Base-by-base conservation (phyloP, 2,888 invertebrate genomes). In the Epirrita christyi region DNA sequence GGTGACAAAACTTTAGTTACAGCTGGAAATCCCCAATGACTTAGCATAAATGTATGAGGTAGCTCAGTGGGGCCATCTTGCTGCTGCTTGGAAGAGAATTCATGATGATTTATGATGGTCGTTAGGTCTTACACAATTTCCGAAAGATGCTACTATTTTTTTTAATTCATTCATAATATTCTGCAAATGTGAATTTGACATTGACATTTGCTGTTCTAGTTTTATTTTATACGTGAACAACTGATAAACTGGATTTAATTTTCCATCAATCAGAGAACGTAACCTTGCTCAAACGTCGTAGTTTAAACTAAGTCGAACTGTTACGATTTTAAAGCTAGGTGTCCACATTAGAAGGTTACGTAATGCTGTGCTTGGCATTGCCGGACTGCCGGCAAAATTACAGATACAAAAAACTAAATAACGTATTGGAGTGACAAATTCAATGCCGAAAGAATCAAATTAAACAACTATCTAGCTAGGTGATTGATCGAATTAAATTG, bases 241-340 rank as follows among this genome's bases (percentile, higher is more conserved):
- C 55, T 21, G 29, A 38, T 51, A 55, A 49, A 55, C 59, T 44
- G 50, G 59, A 55, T 51, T 44, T 59, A 41, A 46, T 41, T 50
- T 55, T 55, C 47, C 37, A 59, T 37, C 11, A 47, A 51, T 32
- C 47, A 34, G 50, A 55, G 59, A 46, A 37, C 54, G 42, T 59
- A 55, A 59, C 59, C 59, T 59, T 59, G 59, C 27, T 15, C 28
- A 21, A 38, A 44, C 38, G 41, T 40, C 27, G 43, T 21, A 21
- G 21, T 29, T 11, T 56, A 51, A 55, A 36, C 45, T 34, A 10
- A 44, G 41, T 13, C 46, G 43, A 59, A 45, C 59, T 47, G 29
- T 36, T 48, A 59, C 43, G 11, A 28, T 15, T 47, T 32, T 43
- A 55, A 44, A 43, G 41, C 38, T 48, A 7, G 28, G 45, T 48